Conservation (phyloP, 2,888 invertebrate genomes). For the Thecocarcelia acutangulata region DNA sequence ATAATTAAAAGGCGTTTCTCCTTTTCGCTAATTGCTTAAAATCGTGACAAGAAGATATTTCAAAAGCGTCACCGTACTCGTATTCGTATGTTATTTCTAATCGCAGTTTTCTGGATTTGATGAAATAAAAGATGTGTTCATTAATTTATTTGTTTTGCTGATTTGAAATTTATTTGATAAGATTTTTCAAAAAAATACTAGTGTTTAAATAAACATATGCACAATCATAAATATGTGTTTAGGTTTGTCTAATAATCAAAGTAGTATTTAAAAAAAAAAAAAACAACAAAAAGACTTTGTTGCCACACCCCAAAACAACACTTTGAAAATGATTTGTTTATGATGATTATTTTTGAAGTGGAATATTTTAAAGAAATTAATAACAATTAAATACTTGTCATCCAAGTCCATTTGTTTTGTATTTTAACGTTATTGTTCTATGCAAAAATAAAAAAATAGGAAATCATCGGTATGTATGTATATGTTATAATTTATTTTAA, state of each 20-base stretch:
- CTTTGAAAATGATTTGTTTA: background rate
- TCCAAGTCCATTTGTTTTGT: no score
- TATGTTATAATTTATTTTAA: no score
- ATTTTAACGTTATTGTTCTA: no score
- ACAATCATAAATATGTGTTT: no score
- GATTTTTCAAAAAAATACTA: slow-evolving; percentile 20
- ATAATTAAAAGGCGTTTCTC: slow-evolving; percentile 28
- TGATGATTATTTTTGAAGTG: no score
- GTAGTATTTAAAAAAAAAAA: no score
- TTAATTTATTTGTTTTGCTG: slow-evolving; percentile 33
- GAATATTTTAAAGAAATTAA: background rate
- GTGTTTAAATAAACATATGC: no score
- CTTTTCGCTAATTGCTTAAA: slow-evolving; percentile 12
- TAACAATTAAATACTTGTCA: background rate
- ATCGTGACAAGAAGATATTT: slow-evolving; percentile 33
- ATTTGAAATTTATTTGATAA: slow-evolving; percentile 26
- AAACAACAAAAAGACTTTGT: no score
- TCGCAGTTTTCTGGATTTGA: slow-evolving; percentile 21
- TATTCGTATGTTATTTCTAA: slow-evolving; percentile 1
- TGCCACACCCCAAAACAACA: slow-evolving; percentile 20
- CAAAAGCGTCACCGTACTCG: background rate
- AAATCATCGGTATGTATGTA: background rate
- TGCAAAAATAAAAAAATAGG: no score
- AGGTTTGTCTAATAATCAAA: no score
- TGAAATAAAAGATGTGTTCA: slow-evolving; percentile 18